These are phyloP conservation scores for Myotis vivesi DNA, from an alignment of 2,797 vertebrate genomes.

Conservation along the genomic window DNA sequence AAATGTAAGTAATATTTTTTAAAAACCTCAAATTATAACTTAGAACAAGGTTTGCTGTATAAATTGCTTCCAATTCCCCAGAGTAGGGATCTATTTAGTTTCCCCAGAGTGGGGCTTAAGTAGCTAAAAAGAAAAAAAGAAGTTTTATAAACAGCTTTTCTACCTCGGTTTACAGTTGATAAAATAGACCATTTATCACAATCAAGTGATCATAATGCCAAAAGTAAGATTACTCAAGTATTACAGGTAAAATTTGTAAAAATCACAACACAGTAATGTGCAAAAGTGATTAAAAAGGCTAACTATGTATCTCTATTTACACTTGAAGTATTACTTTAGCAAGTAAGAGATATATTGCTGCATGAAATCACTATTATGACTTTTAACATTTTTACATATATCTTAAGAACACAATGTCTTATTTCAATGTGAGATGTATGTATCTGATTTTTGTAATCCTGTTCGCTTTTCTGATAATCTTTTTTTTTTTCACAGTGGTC, in stretches of 20 bases:
- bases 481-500: slow-evolving; percentile 23
- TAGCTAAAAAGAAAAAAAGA: slow-evolving; percentile 40
- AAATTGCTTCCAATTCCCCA: slow-evolving; percentile 50
- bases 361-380: neutral
- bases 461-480: slow-evolving; percentile 43
- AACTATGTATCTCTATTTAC: slow-evolving; percentile 23
- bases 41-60: slow-evolving; percentile 31
- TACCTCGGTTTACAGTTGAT: slow-evolving; percentile 31
- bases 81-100: slow-evolving; percentile 42
- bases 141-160: slow-evolving; percentile 39
- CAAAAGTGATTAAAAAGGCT: slow-evolving; percentile 20
- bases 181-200: slow-evolving; percentile 32
- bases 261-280: neutral
- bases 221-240: slow-evolving; percentile 46
- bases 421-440: slow-evolving; percentile 35
- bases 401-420: slow-evolving; percentile 49
- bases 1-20: slow-evolving; percentile 16
- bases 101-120: slow-evolving; percentile 9
- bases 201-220: neutral
- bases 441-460: slow-evolving; percentile 33
- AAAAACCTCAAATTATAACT: slow-evolving; percentile 20
- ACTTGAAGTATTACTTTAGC: slow-evolving; percentile 19
- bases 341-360: slow-evolving; percentile 21
- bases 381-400: slow-evolving; percentile 35
- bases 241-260: slow-evolving; percentile 42